phyloP scores from a whole-genome alignment of 2,888 invertebrate genomes.

The Rhorus exstirpatorius region DNA sequence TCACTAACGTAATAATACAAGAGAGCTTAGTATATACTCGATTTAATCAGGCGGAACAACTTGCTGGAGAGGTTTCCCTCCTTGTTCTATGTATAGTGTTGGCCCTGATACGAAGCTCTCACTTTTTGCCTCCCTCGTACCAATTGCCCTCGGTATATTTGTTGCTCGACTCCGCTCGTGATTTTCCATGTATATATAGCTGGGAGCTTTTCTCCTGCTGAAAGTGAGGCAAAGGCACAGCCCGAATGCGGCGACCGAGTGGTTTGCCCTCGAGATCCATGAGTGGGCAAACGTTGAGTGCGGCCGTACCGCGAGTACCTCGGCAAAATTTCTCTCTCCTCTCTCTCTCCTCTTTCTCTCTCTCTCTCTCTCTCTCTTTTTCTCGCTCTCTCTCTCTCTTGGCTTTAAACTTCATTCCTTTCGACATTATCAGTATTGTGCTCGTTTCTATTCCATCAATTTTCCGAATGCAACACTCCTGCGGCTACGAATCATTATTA shows the following conservation, averaged over 20 bases:
- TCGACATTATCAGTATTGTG: slow-evolving; percentile 26
- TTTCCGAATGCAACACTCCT: background rate
- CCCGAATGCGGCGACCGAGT: slow-evolving; percentile 56
- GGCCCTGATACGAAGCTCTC: slow-evolving; percentile 56
- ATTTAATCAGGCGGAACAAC: slow-evolving; percentile 75
- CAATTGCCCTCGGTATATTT: slow-evolving; percentile 34
- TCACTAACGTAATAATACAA: slow-evolving; percentile 22
- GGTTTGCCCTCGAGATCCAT: slow-evolving; percentile 63
- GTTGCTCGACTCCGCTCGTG: slow-evolving; percentile 16
- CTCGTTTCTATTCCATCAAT: slow-evolving; percentile 8
- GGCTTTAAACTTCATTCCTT: slow-evolving; percentile 50
- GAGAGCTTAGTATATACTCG: slow-evolving; percentile 55
- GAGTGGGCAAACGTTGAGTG: slow-evolving; percentile 70
- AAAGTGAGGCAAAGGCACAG: slow-evolving; percentile 32
- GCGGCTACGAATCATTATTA: slow-evolving; percentile 16
- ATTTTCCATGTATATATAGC: slow-evolving; percentile 22
- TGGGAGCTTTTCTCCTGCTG: slow-evolving; percentile 32
- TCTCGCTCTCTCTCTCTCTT: slow-evolving; percentile 31
- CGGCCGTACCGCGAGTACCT: slow-evolving; percentile 33
- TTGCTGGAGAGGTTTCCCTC: slow-evolving; percentile 69
- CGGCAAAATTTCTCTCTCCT: slow-evolving; percentile 58
- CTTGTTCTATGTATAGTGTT: slow-evolving; percentile 53
- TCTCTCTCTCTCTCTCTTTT: slow-evolving; percentile 38
- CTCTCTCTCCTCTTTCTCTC: slow-evolving; percentile 55
- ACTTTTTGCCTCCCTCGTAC: slow-evolving; percentile 32